A percentile compares a stretch with the other conserved stretches of the same genome.
These are phyloP conservation scores for Drosophila meridiana DNA, from an alignment of 2,888 invertebrate genomes.

Conservation along the genomic window DNA sequence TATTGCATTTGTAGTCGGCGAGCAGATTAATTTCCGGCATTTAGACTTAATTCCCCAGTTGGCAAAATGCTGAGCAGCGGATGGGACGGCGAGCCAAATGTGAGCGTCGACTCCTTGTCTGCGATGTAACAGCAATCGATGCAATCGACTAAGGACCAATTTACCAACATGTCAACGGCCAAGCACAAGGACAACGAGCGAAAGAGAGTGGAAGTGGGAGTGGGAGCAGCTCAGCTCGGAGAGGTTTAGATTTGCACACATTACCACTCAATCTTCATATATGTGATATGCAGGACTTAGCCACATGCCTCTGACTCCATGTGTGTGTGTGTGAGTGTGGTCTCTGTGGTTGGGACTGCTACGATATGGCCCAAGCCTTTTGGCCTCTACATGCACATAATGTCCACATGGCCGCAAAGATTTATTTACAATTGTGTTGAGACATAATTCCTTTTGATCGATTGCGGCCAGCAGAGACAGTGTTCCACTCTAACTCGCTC, in stretches of 20 bases:
- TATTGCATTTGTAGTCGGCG: slow-evolving; percentile 64
- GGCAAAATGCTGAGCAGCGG: slow-evolving; percentile 20
- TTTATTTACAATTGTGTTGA: slow-evolving; percentile 81
- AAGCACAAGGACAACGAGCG: slow-evolving; percentile 41
- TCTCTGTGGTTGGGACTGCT: slow-evolving; percentile 38
- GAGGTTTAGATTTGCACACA: slow-evolving; percentile 77
- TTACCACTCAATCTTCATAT: slow-evolving; percentile 80
- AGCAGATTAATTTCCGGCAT: slow-evolving; percentile 79
- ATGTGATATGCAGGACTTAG: slow-evolving; percentile 70
- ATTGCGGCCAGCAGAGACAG: slow-evolving; percentile 56
- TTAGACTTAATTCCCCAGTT: slow-evolving; percentile 69
- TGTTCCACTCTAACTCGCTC: neutral
- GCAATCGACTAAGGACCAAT: slow-evolving; percentile 76
- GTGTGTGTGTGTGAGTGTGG: slow-evolving; percentile 15
- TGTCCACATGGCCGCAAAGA: slow-evolving; percentile 79
- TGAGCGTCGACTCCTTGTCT: slow-evolving; percentile 32
- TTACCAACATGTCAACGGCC: slow-evolving; percentile 76
- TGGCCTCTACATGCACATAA: slow-evolving; percentile 69
- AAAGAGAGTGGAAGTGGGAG: neutral
- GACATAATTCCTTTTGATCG: slow-evolving; percentile 79
- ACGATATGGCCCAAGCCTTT: slow-evolving; percentile 60
- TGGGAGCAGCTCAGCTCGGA: slow-evolving; percentile 12
- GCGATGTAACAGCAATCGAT: slow-evolving; percentile 52
- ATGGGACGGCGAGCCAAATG: slow-evolving; percentile 31
- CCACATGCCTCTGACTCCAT: slow-evolving; percentile 4